Evolutionary conservation across 2,113 vertebrate species (phyloP), one percentile per base, ranked within the genome.

Genomic region (Hemicordylus capensis): DNA sequence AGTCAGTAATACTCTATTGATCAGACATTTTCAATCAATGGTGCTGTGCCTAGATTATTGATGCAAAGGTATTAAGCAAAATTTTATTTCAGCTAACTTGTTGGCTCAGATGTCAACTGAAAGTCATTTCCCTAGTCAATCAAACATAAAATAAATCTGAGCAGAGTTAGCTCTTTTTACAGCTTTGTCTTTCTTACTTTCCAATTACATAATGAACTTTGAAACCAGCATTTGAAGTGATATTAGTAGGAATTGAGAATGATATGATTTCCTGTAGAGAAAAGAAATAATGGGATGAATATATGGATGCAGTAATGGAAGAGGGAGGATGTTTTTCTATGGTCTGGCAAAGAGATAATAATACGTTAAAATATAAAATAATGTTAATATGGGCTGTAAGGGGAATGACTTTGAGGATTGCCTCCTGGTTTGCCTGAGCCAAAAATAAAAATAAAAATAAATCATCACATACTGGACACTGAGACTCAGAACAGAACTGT

Each of bases 41-140:
- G 90, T 91, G 90, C 93, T 97, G 96, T 96, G 96, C 95, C 95
- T 95, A 95, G 94, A 97, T 97, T 97, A 97, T 97, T 96, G 96
- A 97, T 97, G 96, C 95, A 97, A 96, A 96, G 96, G 95, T 96
- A 97, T 97, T 97, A 97, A 97, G 96, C 94, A 96, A 97, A 96
- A 97, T 97, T 97, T 97, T 97, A 97, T 97, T 97, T 96, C 94
- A 95, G 94, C 96, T 95, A 97, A 97, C 96, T 96, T 97, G 95
- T 97, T 96, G 96, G 96, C 95, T 97, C 90, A 96, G 96, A 97
- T 97, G 96, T 97, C 97, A 97, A 95, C 94, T 96, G 96, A 97
- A 97, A 97, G 96, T 97, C 96, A 95, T 97, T 97, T 96, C 95
- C 95, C 89, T 93, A 96, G 96, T 97, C 97, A 96, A 95, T 96